A percentile compares a stretch with the other conserved stretches of the same genome.
These are phyloP conservation scores for Cotesia glomerata DNA, from an alignment of 1,140 invertebrate species.

Conservation along the genomic window DNA sequence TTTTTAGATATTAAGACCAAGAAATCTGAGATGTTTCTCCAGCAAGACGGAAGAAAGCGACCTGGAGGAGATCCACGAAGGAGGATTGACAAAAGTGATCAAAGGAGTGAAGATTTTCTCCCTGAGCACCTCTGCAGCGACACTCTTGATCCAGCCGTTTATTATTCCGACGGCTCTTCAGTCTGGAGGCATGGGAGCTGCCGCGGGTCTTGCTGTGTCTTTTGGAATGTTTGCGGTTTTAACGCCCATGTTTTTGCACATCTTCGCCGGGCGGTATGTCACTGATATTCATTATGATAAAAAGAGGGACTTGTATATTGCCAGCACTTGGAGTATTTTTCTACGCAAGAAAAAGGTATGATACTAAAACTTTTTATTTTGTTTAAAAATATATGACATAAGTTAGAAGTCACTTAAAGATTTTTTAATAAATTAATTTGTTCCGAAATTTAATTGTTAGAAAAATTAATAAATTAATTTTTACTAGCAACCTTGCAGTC, in stretches of 20 bases:
- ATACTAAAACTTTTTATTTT: constrained; percentile 21
- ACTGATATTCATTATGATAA: constrained; percentile 76
- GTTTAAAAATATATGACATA: no score
- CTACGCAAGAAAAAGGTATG: constrained; percentile 40
- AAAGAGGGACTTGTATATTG: constrained; percentile 70
- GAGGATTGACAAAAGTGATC: constrained; percentile 71
- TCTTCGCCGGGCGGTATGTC: constrained; percentile 86
- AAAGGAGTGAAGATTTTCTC: constrained; percentile 82
- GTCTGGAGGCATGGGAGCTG: constrained; percentile 63
- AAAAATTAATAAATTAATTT: no score
- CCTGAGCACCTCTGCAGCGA: constrained; percentile 73
- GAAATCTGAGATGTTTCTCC: no score
- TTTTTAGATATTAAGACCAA: no score
- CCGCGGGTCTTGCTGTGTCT: constrained; percentile 69
- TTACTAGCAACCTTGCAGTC: no score
- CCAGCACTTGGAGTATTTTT: constrained; percentile 75
- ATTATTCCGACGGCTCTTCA: constrained; percentile 69
- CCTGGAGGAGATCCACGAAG: constrained; percentile 66
- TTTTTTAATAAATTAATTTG: no score
- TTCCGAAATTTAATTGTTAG: no score
- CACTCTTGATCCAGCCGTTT: constrained; percentile 76
- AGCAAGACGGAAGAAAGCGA: no score
- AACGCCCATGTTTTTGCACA: constrained; percentile 83
- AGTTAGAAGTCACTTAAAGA: constrained; percentile 24
- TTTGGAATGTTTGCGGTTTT: constrained; percentile 81